phyloP scores from a whole-genome alignment of 2,113 vertebrate species.

The Catharus minimus region DNA sequence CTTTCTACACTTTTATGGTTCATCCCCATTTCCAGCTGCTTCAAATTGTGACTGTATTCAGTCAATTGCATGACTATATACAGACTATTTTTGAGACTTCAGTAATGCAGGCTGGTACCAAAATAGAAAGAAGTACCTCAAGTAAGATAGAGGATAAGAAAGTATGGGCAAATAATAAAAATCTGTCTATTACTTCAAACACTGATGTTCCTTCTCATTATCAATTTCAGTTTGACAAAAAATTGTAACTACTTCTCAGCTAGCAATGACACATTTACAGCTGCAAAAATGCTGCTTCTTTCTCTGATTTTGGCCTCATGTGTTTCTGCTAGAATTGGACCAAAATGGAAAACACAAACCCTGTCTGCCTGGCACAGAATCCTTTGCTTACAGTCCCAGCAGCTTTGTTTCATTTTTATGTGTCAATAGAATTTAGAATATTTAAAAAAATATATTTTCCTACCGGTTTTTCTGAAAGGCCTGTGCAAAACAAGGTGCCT shows the following conservation, averaged over 20 bases:
- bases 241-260: neutral
- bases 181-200: neutral
- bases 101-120: neutral
- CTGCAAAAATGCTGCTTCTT: neutral
- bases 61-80: neutral
- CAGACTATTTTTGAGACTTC: neutral
- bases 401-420: constrained; percentile 4
- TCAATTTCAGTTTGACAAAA: neutral
- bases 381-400: neutral
- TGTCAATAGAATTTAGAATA: neutral
- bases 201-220: neutral
- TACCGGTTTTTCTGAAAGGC: neutral
- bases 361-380: neutral
- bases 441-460: neutral
- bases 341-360: neutral
- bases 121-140: neutral
- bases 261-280: neutral
- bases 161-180: neutral
- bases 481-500: neutral
- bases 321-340: neutral
- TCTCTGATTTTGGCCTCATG: neutral
- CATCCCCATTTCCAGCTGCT: neutral
- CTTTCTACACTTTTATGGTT: neutral
- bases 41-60: neutral
- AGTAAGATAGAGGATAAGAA: neutral